Conservation (phyloP, 2,113 vertebrate species). For the Larimichthys crocea region DNA sequence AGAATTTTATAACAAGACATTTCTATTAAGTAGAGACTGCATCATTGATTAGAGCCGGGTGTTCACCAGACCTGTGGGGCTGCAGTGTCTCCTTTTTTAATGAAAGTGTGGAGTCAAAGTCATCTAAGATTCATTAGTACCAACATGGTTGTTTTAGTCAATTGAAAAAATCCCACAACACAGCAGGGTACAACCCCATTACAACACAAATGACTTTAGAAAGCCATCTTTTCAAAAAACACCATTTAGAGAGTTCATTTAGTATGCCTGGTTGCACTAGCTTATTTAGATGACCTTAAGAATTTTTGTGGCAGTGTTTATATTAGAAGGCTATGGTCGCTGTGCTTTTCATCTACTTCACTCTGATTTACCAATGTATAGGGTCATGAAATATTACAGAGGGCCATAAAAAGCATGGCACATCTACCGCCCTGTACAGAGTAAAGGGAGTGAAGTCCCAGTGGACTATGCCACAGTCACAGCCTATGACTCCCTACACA, state of each 20-base stretch:
- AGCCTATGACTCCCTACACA: slow-evolving; percentile 56
- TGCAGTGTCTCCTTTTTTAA: slow-evolving; percentile 49
- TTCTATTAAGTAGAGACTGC: background rate
- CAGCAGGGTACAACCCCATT: slow-evolving; percentile 63
- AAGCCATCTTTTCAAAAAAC: slow-evolving; percentile 51
- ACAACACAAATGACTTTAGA: slow-evolving; percentile 67
- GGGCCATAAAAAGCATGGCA: slow-evolving; percentile 68
- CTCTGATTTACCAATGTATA: slow-evolving; percentile 66
- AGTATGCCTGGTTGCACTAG: slow-evolving; percentile 62
- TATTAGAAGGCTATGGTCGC: slow-evolving; percentile 24
- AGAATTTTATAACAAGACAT: background rate
- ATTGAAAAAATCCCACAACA: slow-evolving; percentile 49
- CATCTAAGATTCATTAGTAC: slow-evolving; percentile 66
- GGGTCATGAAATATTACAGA: slow-evolving; percentile 81
- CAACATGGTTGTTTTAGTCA: slow-evolving; percentile 58
- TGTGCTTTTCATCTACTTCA: slow-evolving; percentile 42
- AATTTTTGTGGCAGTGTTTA: slow-evolving; percentile 49
- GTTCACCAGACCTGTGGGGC: slow-evolving; percentile 20
- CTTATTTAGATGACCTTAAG: slow-evolving; percentile 65
- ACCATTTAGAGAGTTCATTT: slow-evolving; percentile 67
- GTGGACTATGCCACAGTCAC: slow-evolving; percentile 68
- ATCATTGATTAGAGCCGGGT: slow-evolving; percentile 17
- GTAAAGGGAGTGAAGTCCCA: slow-evolving; percentile 58
- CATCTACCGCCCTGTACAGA: slow-evolving; percentile 43
- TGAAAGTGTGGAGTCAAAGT: slow-evolving; percentile 49